A percentile compares a stretch with the other conserved stretches of the same genome.
These are phyloP conservation scores for Empidonax traillii DNA, from an alignment of 2,113 vertebrate genomes.

Conservation along the genomic window DNA sequence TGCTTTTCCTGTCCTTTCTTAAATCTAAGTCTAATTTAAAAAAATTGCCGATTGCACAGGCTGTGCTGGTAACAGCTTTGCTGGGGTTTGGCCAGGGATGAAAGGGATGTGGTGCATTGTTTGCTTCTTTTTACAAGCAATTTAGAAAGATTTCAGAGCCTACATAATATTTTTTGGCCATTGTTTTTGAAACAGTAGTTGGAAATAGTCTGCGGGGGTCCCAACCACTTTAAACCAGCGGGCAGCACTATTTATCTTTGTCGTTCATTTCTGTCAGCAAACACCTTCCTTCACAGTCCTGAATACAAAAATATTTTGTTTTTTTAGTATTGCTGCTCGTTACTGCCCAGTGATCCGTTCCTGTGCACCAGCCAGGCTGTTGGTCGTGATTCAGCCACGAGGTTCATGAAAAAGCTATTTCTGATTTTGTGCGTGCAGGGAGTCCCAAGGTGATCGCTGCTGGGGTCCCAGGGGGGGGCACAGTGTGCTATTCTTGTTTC, in stretches of 20 bases:
- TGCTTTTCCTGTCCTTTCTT: neutral
- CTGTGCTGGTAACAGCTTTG: neutral
- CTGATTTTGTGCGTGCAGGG: neutral
- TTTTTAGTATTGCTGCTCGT: neutral
- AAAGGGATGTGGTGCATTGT: neutral
- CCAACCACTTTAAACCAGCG: slow-evolving; percentile 17
- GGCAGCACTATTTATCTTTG: slow-evolving; percentile 39
- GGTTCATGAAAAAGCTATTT: neutral
- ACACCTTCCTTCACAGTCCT: neutral
- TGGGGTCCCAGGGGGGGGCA: neutral
- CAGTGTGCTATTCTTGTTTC: neutral
- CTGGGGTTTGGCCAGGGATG: neutral
- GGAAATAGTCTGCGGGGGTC: neutral
- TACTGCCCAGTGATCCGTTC: neutral
- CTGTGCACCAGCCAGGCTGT: neutral
- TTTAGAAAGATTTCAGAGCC: slow-evolving; percentile 9
- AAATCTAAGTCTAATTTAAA: neutral
- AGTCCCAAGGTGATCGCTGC: neutral
- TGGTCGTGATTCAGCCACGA: neutral
- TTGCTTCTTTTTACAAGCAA: neutral
- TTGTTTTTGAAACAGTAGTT: slow-evolving; percentile 14
- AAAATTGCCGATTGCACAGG: neutral
- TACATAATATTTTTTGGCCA: neutral
- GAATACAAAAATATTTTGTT: slow-evolving; percentile 14
- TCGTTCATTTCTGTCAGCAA: slow-evolving; percentile 50